Evolutionary conservation across 2,113 vertebrate species (phyloP).

Genomic region (Chaetura pelagica): DNA sequence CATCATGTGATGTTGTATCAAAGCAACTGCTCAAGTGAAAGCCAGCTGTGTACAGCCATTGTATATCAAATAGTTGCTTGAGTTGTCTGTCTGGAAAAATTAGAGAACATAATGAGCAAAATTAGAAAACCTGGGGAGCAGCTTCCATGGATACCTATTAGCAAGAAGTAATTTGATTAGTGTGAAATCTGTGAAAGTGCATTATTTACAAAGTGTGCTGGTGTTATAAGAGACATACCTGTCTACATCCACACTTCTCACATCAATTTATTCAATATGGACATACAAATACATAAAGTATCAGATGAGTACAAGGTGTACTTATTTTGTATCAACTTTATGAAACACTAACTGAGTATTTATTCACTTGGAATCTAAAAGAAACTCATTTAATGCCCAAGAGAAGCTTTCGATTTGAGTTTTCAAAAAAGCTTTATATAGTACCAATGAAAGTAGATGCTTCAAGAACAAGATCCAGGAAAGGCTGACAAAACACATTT

Average conservation of each 20-base stretch:
- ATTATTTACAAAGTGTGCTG: slow-evolving; percentile 22
- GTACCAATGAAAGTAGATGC: neutral
- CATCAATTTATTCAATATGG: neutral
- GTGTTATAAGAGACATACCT: neutral
- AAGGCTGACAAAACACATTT: slow-evolving; percentile 19
- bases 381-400: neutral
- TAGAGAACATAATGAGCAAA: slow-evolving; percentile 67
- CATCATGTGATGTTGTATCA: slow-evolving; percentile 57
- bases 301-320: neutral
- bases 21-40: slow-evolving; percentile 52
- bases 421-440: slow-evolving; percentile 26
- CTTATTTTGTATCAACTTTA: neutral
- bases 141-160: slow-evolving; percentile 15
- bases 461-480: neutral
- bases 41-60: slow-evolving; percentile 41
- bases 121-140: slow-evolving; percentile 44
- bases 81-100: slow-evolving; percentile 64
- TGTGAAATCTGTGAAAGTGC: slow-evolving; percentile 16
- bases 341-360: neutral
- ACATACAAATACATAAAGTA: neutral
- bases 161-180: slow-evolving; percentile 27
- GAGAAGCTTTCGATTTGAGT: slow-evolving; percentile 13
- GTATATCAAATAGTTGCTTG: slow-evolving; percentile 53
- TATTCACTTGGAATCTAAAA: slow-evolving; percentile 52
- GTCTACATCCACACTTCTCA: neutral